These are phyloP conservation scores for Choristoneura rosaceana DNA, from an alignment of 2,888 invertebrate species.

Conservation along the genomic window DNA sequence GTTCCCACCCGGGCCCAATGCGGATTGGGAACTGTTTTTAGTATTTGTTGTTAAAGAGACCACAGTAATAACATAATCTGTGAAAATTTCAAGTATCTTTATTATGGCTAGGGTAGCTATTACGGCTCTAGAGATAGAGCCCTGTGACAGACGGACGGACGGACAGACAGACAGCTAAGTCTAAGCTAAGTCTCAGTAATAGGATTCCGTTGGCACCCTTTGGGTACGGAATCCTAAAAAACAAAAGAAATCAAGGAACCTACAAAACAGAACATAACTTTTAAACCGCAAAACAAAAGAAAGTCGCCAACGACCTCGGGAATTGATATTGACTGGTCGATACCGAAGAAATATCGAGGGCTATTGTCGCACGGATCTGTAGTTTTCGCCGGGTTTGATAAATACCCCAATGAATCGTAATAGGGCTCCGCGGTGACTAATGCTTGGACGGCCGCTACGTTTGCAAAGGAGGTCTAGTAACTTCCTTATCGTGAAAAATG, in stretches of 20 bases:
- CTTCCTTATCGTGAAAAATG: conserved; percentile 29
- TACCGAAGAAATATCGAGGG: conserved; percentile 34
- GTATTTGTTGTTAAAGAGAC: no score
- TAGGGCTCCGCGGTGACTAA: conserved; percentile 30
- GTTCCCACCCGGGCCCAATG: no score
- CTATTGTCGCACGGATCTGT: conserved; percentile 32
- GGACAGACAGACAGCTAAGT: no score
- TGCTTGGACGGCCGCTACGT: conserved; percentile 28
- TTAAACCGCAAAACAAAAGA: not conserved
- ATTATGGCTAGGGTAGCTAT: no score
- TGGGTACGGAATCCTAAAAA: no score
- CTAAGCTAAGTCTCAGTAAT: no score
- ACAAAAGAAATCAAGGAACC: not conserved
- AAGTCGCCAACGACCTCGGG: conserved; percentile 8
- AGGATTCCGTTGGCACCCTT: no score
- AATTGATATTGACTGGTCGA: conserved; percentile 39
- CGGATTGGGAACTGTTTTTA: no score
- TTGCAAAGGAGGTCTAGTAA: conserved; percentile 31
- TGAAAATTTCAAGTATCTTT: no score
- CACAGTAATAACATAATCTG: no score
- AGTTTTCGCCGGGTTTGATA: conserved; percentile 36
- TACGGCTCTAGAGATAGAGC: no score
- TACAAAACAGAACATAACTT: not conserved
- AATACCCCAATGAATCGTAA: conserved; percentile 42
- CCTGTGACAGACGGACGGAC: no score